These are phyloP conservation scores for Falco biarmicus DNA, from an alignment of 2,797 vertebrate species.

Conservation along the genomic window DNA sequence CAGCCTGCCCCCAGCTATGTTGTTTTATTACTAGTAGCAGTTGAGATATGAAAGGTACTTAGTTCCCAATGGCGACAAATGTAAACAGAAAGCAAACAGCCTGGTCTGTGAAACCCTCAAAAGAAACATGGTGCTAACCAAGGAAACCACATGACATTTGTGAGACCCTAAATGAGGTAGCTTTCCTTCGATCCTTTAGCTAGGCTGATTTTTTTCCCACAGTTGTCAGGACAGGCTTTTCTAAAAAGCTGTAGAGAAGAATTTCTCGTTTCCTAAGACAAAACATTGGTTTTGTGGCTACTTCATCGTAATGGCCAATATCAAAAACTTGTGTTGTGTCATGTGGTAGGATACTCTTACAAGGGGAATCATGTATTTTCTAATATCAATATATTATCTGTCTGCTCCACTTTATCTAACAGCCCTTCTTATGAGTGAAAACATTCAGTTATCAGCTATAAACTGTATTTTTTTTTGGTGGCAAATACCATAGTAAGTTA, in stretches of 20 bases:
- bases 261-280: neutral
- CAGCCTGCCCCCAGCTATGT: neutral
- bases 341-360: neutral
- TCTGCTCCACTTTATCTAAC: neutral
- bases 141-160: neutral
- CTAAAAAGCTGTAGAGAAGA: neutral
- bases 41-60: neutral
- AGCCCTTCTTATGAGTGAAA: neutral
- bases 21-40: neutral
- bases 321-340: neutral
- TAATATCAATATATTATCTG: neutral
- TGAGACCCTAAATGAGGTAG: neutral
- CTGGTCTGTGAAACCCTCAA: neutral
- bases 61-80: neutral
- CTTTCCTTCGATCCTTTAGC: neutral
- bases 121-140: neutral
- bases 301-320: neutral
- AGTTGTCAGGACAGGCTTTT: neutral
- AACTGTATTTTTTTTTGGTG: neutral
- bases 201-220: neutral
- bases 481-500: neutral
- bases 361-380: neutral
- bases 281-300: neutral
- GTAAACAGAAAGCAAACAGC: slow-evolving; percentile 37
- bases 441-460: neutral